Evolutionary conservation across 53 echinoderm and acorn worm genomes (phyloP), one percentile per base, ranked within the genome.

Genomic region (Mesocentrotus franciscanus): DNA sequence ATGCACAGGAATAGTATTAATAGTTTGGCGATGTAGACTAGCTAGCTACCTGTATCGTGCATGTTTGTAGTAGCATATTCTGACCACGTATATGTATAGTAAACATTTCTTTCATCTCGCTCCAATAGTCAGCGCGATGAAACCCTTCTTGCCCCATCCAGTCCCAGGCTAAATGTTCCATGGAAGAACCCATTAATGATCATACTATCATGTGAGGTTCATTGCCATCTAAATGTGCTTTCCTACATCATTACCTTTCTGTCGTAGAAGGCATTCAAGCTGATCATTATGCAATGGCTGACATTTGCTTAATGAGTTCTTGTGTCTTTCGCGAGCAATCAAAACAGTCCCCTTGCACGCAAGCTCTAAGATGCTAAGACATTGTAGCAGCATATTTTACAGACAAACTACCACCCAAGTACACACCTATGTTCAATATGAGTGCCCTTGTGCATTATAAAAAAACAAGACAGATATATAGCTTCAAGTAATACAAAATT

Each of bases 151-250:
- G 81, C 42, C 81, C 42, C 81, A 81, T 81, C 42, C 42, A 9
- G 36, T 81, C 42, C 33, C 15, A 10, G 13, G 36, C 81, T 81
- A 29, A 39, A 81, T 33, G 20, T 42, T 81, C 81, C 42, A 18
- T 42, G 8, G 7, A 9, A 36, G 81, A 39, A 36, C 22, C 33
- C 81, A 42, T 81, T 81, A 81, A 18, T 42, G 81, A 27, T 20
- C 81, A 16, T 42, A 42, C 81, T 81, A 42, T 42, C n/a, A 87
- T 58, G 58, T 58, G 12, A 58, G 87, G 87, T 87, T 71, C 74
- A 72, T 26, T 92, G 76, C 70, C 92, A 92, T 92, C n/a, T 92
- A 92, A 92, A 92, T 72, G 75, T 56, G 49, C 92, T 72, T 92
- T 92, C 49, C 27, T 74, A 27, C 92, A 71, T 74, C 92, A 92